These are phyloP conservation scores for Drosophila aldrichi DNA, from an alignment of 2,888 invertebrate genomes.

Conservation along the genomic window DNA sequence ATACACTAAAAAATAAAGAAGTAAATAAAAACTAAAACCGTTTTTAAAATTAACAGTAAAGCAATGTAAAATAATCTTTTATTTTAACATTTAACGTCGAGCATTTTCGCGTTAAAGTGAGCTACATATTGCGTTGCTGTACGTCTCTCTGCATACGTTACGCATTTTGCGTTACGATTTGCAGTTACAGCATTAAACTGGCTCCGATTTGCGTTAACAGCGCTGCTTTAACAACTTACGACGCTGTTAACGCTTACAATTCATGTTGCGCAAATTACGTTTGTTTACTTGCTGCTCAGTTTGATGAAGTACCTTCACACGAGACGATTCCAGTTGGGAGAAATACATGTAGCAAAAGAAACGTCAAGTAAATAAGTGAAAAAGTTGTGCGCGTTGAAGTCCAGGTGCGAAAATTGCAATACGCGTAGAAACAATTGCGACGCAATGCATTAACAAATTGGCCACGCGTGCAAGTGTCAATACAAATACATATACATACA, in stretches of 20 bases:
- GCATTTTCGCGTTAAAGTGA: not conserved
- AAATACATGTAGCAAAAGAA: not conserved
- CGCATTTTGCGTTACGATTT: slow-evolving; percentile 12
- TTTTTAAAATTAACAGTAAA: not conserved
- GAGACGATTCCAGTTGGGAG: slow-evolving; percentile 26
- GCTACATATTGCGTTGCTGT: not conserved
- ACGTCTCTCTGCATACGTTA: not conserved
- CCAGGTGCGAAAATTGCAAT: slow-evolving; percentile 52
- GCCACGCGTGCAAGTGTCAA: slow-evolving; percentile 56
- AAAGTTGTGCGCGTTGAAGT: slow-evolving; percentile 32
- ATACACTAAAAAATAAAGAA: not conserved
- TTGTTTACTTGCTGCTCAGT: slow-evolving; percentile 58
- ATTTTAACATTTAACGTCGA: not conserved
- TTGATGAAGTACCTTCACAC: slow-evolving; percentile 47
- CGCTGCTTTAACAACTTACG: slow-evolving; percentile 1
- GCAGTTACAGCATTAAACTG: not conserved
- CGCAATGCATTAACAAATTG: slow-evolving; percentile 57
- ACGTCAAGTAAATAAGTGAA: slow-evolving; percentile 15
- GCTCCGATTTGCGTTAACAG: slow-evolving; percentile 24
- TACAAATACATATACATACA: not conserved
- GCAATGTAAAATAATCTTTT: no score
- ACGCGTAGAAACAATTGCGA: slow-evolving; percentile 43
- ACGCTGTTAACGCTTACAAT: slow-evolving; percentile 17
- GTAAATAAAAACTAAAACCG: no score
- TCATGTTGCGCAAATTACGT: slow-evolving; percentile 46